Base-by-base conservation (phyloP, 1,140 invertebrate genomes). In the Orussus abietinus region DNA sequence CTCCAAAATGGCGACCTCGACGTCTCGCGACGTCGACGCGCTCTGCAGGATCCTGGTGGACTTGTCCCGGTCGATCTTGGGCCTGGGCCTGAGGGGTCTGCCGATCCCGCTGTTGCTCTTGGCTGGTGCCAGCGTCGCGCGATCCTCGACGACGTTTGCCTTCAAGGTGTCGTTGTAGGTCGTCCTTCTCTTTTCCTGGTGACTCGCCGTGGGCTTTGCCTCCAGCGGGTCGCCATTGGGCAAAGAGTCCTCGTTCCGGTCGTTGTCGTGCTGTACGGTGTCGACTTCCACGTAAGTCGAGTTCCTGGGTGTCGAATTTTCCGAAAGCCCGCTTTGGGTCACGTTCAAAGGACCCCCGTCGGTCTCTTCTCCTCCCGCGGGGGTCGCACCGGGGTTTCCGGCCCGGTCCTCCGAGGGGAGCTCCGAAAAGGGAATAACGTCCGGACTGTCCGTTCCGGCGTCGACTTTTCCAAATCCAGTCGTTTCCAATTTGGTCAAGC, bases 111-210 rank as follows among this genome's bases (percentile, higher is more conserved):
- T 55, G 31, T 70, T 72, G 15, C 64, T 72, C 36, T 64, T 72
- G 1, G 48, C 56, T 18, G 66, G 67, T 2, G 65, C 62, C 4
- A 70, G 20, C 0, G 66, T 72, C 1, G 67, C 65, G 1, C 65
- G 30, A 39, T 65, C 62, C 4, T 65, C 46, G 0, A 67, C 59
- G 6, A 66, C 58, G 25, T 61, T 69, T 0, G 64, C 52, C 14
- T 70, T 74, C 4, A 64, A 36, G 0, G 66, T 69, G 5, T 70
- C 66, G 38, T 72, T 72, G 30, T 69, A 64, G 12, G 53, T 32
- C 31, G 62, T 65, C 15, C 57, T 58, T 1, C 38, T 48, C 4
- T 30, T 42, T 36, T 53, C 48, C 4, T 11, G 17, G 9, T 36
- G n/a, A 4, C n/a, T 36, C 18, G 2, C 13, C 4, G 18, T n/a